Base-by-base conservation (phyloP, 2,113 vertebrate genomes). In the Aldabrachelys gigantea region DNA sequence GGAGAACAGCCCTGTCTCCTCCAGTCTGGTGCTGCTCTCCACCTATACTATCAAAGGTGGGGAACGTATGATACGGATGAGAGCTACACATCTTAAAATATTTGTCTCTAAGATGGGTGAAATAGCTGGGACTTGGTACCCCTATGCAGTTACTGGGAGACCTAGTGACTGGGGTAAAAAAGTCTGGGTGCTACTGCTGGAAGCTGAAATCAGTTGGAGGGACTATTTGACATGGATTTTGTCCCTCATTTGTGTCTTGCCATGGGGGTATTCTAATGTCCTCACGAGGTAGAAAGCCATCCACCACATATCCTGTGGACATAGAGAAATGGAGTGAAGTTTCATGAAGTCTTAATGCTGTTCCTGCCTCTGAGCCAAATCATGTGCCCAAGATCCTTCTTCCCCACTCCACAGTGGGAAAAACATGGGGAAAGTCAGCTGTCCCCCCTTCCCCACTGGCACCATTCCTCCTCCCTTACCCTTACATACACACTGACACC, bases 401-500 rank as follows among this genome's bases (percentile, higher is more conserved):
- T 10, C 22, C 72, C 8, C 14, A 57, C 88, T 38, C 13, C 83
- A 27, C 38, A 41, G 16, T 41, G 79, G 31, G 31, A 85, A 87
- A 89, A 90, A 5, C 1, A 1, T 84, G 57, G 83, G 16, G 47
- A 75, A 85, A 83, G n/a, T 1, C 1, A 31, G 31, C 41, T 89
- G 29, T 31, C 35, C n/a, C n/a, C 19, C 16, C 13, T 3, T 3
- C 7, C 16, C 6, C 5, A 54, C 0, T 80, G 62, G 56, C 84
- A 25, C 38, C 12, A 75, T 49, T 14, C 17, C 12, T 29, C 86
- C 88, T 72, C 13, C 47, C 12, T 22, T 80, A 49, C 41, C 72
- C 22, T 86, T 25, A 29, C 19, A 9, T 54, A 22, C 38, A 56
- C 72, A 22, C 38, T 21, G 0, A 0, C 62, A 88, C 29, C 53